A percentile compares a stretch with the other conserved stretches of the same genome.
phyloP scores from a whole-genome alignment of 2,888 invertebrate species.

The Reticulitermes lucifugus region DNA sequence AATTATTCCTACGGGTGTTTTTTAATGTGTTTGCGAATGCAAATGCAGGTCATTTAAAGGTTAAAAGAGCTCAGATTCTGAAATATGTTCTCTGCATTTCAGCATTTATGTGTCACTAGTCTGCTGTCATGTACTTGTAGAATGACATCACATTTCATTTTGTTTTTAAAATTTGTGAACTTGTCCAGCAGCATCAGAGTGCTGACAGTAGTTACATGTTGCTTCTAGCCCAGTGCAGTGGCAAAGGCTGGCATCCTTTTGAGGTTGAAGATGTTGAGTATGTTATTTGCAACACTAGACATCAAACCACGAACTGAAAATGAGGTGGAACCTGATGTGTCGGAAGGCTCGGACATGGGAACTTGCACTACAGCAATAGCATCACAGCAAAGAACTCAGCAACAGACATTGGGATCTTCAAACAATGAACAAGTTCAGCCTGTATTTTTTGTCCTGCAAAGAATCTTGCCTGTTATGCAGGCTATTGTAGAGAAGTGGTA shows the following conservation, averaged over 20 bases:
- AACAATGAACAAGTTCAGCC: constrained; percentile 63
- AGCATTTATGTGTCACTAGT: no score
- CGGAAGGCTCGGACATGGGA: constrained; percentile 28
- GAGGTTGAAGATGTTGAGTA: constrained; percentile 76
- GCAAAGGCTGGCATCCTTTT: constrained; percentile 69
- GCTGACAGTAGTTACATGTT: constrained; percentile 39
- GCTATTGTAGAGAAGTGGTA: constrained; percentile 73
- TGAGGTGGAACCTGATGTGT: constrained; percentile 60
- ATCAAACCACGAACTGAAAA: constrained; percentile 61
- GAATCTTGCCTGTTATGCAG: constrained; percentile 72
- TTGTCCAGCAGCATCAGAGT: no score
- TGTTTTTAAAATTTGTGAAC: no score
- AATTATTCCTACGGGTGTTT: no score
- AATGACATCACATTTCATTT: no score
- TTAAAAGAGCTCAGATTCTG: no score
- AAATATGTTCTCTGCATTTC: no score
- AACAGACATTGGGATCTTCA: constrained; percentile 55
- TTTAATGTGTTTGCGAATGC: no score
- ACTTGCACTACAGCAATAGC: neutral
- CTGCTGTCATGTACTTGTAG: no score
- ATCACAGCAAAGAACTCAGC: constrained; percentile 54
- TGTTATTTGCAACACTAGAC: constrained; percentile 73
- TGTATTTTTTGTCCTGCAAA: constrained; percentile 70
- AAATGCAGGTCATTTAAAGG: no score
- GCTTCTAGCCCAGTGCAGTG: constrained; percentile 64